These are phyloP conservation scores for Trachurus trachurus DNA, from an alignment of 2,797 vertebrate genomes.

Conservation along the genomic window DNA sequence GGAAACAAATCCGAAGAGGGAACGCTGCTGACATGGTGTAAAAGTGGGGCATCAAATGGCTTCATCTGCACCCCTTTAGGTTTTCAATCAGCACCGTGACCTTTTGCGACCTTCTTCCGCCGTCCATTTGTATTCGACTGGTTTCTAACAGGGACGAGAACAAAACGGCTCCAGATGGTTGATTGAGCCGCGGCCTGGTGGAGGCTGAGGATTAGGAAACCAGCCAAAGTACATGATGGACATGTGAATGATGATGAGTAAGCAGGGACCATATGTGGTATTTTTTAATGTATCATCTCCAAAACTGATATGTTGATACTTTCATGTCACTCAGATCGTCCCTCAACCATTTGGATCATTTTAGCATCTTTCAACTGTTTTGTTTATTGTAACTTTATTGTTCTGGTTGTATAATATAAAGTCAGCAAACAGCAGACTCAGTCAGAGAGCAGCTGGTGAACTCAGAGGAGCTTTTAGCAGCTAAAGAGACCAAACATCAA, in stretches of 20 bases:
- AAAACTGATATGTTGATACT: no score
- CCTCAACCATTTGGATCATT: no score
- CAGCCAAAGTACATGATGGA: background rate
- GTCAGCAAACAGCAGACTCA: no score
- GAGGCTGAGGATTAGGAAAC: slow-evolving; percentile 11
- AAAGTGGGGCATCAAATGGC: background rate
- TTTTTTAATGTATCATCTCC: no score
- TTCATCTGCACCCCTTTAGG: background rate
- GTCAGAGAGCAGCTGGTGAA: no score
- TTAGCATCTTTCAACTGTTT: no score
- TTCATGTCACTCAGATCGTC: no score
- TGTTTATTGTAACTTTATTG: no score
- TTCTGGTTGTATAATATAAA: no score
- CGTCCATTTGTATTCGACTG: slow-evolving; percentile 29
- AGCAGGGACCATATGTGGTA: background rate
- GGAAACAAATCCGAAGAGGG: background rate
- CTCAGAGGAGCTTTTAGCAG: no score
- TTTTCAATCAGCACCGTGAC: slow-evolving; percentile 19
- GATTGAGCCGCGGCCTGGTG: slow-evolving; percentile 7
- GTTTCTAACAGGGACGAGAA: slow-evolving; percentile 9
- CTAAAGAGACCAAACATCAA: no score
- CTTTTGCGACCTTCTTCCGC: slow-evolving; percentile 32
- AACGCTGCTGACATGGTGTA: background rate
- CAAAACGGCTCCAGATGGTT: slow-evolving; percentile 20
- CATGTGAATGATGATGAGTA: background rate